Evolutionary conservation across 2,888 invertebrate genomes (phyloP).

Genomic region (Troglohyphantes excavatus): DNA sequence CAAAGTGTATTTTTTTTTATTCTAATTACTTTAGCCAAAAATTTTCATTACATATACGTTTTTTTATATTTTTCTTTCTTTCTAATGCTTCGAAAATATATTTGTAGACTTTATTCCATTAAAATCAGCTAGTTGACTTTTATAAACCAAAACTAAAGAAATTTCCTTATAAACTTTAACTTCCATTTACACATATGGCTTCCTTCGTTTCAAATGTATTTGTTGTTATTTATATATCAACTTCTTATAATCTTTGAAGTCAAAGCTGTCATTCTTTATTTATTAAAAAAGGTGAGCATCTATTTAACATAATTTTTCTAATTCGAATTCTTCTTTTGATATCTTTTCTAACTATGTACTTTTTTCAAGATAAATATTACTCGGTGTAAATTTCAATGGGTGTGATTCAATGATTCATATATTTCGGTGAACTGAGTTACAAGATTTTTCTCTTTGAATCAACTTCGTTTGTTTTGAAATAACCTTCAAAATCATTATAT

Average conservation of each 20-base stretch:
- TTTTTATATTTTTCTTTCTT: neutral
- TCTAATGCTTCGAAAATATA: neutral
- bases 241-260: neutral
- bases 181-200: conserved; percentile 63
- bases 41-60: neutral
- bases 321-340: neutral
- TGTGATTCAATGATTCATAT: neutral
- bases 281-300: neutral
- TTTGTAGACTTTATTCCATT: no score
- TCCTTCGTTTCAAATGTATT: conserved; percentile 51
- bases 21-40: neutral
- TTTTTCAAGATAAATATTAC: neutral
- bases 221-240: conserved; percentile 45
- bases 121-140: neutral
- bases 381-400: neutral
- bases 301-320: no score
- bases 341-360: neutral
- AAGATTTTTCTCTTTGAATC: no score
- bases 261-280: neutral
- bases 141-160: neutral
- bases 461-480: no score
- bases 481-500: no score
- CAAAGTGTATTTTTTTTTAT: neutral
- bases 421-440: no score
- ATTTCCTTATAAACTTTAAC: conserved; percentile 26